Conservation (phyloP, 2,113 vertebrate genomes). For the Pelecanoides urinatrix region DNA sequence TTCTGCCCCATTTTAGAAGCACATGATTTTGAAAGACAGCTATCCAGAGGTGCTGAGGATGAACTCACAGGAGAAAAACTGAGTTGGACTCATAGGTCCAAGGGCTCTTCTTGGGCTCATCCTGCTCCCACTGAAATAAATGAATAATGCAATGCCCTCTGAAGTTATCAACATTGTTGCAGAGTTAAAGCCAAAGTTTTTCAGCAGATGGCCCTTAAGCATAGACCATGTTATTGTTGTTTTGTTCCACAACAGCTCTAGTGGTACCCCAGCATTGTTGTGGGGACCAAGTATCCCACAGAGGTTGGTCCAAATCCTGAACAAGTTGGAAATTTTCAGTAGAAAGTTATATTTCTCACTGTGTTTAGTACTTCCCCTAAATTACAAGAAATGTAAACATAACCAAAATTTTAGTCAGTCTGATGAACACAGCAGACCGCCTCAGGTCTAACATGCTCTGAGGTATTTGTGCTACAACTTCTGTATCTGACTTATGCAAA, state of each 20-base stretch:
- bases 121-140: neutral
- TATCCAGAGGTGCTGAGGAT: neutral
- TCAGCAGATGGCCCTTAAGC: neutral
- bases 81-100: neutral
- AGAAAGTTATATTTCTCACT: neutral
- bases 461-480: neutral
- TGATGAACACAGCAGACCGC: neutral
- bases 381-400: neutral
- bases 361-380: neutral
- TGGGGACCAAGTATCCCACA: neutral
- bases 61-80: neutral
- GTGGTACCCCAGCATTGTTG: too few species aligned
- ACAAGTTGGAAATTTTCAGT: neutral
- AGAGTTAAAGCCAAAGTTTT: neutral
- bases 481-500: neutral
- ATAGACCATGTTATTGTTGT: rapidly evolving
- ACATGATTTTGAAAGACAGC: neutral
- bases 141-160: neutral
- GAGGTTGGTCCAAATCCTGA: rapidly evolving
- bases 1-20: neutral
- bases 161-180: neutral
- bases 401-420: neutral
- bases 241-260: neutral
- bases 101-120: neutral
- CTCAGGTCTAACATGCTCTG: neutral